phyloP scores from a whole-genome alignment of 2,113 vertebrate genomes.

The Tiliqua scincoides region DNA sequence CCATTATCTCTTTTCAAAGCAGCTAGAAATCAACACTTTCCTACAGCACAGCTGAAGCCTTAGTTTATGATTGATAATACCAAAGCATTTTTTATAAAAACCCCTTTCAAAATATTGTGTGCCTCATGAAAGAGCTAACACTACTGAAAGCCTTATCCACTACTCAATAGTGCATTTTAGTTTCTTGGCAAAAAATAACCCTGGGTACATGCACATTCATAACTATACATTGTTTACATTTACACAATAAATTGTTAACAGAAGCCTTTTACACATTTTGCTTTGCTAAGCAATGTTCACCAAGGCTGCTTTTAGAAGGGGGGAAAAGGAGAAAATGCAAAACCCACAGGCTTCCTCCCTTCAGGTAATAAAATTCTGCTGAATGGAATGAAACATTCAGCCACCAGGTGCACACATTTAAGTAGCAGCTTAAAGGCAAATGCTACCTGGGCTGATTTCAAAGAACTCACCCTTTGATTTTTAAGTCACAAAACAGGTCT shows the following conservation, averaged over 20 bases:
- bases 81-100: background rate
- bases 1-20: background rate
- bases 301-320: fast-evolving
- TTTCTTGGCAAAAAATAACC: background rate
- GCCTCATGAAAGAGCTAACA: background rate
- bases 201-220: fast-evolving
- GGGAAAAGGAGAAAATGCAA: background rate
- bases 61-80: background rate
- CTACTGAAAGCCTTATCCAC: background rate
- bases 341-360: background rate
- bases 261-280: fast-evolving
- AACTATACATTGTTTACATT: background rate
- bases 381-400: background rate
- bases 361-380: background rate
- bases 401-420: background rate
- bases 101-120: background rate
- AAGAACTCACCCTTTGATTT: conserved; percentile 11
- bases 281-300: background rate
- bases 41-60: background rate
- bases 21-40: background rate
- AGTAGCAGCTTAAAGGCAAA: background rate
- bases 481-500: background rate
- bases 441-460: conserved; percentile 20
- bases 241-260: background rate
- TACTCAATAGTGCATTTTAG: background rate